These are phyloP conservation scores for Oryzias curvinotus DNA, from an alignment of 2,113 vertebrate species.

Conservation along the genomic window DNA sequence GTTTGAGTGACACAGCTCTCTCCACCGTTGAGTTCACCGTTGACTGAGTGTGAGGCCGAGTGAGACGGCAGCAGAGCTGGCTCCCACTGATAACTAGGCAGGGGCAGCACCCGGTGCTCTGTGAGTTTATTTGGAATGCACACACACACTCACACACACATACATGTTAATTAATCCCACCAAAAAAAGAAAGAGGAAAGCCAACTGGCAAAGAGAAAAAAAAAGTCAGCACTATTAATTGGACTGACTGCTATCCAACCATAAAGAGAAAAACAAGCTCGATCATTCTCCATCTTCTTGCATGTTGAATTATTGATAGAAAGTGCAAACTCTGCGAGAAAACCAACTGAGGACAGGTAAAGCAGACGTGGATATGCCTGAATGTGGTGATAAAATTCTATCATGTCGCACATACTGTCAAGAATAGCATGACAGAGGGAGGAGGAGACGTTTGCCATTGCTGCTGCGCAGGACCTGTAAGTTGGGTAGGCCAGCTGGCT, in stretches of 20 bases:
- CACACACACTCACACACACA: slow-evolving; percentile 29
- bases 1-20: slow-evolving; percentile 34
- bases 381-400: slow-evolving; percentile 55
- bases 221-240: slow-evolving; percentile 69
- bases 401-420: slow-evolving; percentile 59
- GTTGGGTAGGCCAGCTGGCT: slow-evolving; percentile 53
- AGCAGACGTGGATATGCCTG: slow-evolving; percentile 40
- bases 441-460: slow-evolving; percentile 48
- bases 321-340: slow-evolving; percentile 43
- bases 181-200: slow-evolving; percentile 48
- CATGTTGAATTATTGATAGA: slow-evolving; percentile 73
- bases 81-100: slow-evolving; percentile 73
- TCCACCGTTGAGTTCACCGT: slow-evolving; percentile 64
- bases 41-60: slow-evolving; percentile 74
- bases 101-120: slow-evolving; percentile 32
- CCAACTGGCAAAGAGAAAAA: slow-evolving; percentile 26
- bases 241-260: slow-evolving; percentile 70
- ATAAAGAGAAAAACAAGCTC: slow-evolving; percentile 62
- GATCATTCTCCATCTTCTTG: slow-evolving; percentile 71
- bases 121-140: slow-evolving; percentile 41
- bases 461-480: slow-evolving; percentile 56
- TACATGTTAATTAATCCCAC: slow-evolving; percentile 68
- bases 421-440: slow-evolving; percentile 46
- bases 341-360: slow-evolving; percentile 38
- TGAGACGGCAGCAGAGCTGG: slow-evolving; percentile 72